phyloP scores from a whole-genome alignment of 1,140 invertebrate species.

The Drosophila chauvacae region DNA sequence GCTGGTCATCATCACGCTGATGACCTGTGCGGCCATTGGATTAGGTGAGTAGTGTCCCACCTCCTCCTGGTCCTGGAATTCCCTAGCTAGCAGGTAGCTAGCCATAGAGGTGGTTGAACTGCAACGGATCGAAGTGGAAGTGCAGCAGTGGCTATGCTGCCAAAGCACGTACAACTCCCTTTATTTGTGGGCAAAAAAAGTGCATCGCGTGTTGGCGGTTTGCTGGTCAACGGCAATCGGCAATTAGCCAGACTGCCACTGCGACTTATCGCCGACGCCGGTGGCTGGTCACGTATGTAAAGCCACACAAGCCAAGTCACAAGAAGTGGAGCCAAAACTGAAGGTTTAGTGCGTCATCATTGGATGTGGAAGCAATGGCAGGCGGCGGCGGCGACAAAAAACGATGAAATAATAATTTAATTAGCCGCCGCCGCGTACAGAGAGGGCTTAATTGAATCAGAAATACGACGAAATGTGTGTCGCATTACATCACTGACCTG shows the following conservation, averaged over 20 bases:
- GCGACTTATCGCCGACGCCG: slow-evolving; percentile 21
- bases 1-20: slow-evolving; percentile 92
- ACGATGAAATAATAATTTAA: slow-evolving; percentile 77
- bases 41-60: slow-evolving; percentile 70
- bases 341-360: slow-evolving; percentile 31
- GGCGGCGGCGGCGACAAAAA: slow-evolving; percentile 8
- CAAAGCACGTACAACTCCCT: slow-evolving; percentile 26
- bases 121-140: slow-evolving; percentile 5
- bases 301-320: slow-evolving; percentile 13
- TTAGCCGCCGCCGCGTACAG: slow-evolving; percentile 40
- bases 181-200: background rate
- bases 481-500: slow-evolving; percentile 42
- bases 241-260: slow-evolving; percentile 68
- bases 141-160: slow-evolving; percentile 7
- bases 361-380: background rate
- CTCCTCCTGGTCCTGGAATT: background rate
- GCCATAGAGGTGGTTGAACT: slow-evolving; percentile 41
- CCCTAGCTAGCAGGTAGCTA: background rate
- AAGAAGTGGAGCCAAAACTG: slow-evolving; percentile 17
- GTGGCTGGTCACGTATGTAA: slow-evolving; percentile 61
- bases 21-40: slow-evolving; percentile 92
- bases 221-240: slow-evolving; percentile 56
- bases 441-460: slow-evolving; percentile 68
- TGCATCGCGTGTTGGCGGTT: slow-evolving; percentile 40
- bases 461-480: slow-evolving; percentile 42